Percentiles rank a stretch among this genome's conserved stretches.
Conservation (phyloP, 2,113 vertebrate genomes). For the Corythoichthys intestinalis region DNA sequence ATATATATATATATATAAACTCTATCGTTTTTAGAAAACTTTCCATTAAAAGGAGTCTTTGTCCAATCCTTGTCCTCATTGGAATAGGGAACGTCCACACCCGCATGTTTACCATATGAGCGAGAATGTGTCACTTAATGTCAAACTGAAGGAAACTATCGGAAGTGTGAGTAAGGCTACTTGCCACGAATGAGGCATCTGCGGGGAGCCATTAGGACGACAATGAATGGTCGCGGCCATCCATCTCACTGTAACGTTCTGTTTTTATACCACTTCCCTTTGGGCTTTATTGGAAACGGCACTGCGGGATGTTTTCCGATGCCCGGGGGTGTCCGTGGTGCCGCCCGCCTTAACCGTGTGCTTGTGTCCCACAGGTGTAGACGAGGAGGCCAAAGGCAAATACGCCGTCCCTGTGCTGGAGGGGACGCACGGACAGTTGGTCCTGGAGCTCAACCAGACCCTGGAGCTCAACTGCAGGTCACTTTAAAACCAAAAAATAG, state of each 20-base stretch:
- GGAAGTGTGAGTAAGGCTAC: slow-evolving; percentile 60
- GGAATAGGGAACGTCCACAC: too few species aligned
- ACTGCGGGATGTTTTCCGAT: neutral
- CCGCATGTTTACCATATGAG: neutral
- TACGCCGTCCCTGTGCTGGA: slow-evolving; percentile 81
- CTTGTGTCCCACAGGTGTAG: slow-evolving; percentile 32
- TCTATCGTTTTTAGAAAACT: too few species aligned
- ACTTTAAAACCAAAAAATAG: slow-evolving; percentile 42
- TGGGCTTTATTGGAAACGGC: too few species aligned
- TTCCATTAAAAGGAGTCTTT: too few species aligned
- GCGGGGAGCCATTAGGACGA: slow-evolving; percentile 58
- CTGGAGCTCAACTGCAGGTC: slow-evolving; percentile 91
- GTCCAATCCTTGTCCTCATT: too few species aligned
- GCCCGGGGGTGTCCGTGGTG: neutral
- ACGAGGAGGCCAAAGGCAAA: slow-evolving; percentile 70
- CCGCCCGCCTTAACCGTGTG: neutral
- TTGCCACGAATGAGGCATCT: slow-evolving; percentile 50
- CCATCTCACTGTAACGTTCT: neutral
- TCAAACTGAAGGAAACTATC: slow-evolving; percentile 57
- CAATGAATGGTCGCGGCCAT: slow-evolving; percentile 29
- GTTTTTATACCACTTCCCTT: neutral
- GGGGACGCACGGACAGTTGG: slow-evolving; percentile 73
- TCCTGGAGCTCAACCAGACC: slow-evolving; percentile 81
- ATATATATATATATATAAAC: too few species aligned
- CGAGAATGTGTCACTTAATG: slow-evolving; percentile 4